Evolutionary conservation across 2,888 invertebrate species (phyloP).

Genomic region (Vesta saturnalis): DNA sequence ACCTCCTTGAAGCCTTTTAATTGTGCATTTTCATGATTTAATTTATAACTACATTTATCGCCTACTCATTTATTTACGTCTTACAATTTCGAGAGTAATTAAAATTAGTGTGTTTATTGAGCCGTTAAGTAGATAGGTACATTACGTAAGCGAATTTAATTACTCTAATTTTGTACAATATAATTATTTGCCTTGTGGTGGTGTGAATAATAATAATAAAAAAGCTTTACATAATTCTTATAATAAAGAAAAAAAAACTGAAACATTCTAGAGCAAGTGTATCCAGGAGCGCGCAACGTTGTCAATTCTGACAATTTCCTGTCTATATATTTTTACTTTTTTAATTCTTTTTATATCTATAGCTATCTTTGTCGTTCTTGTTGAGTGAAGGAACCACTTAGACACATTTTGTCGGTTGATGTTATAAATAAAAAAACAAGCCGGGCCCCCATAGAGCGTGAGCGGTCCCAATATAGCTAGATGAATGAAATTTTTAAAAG

Average conservation of each 20-base stretch:
- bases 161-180: background rate
- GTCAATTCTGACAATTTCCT: constrained; percentile 35
- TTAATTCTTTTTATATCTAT: constrained; percentile 4
- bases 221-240: background rate
- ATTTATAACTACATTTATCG: background rate
- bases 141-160: background rate
- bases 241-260: constrained; percentile 2
- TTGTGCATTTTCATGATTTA: too few species aligned
- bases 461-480: constrained; percentile 24
- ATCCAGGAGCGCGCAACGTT: constrained; percentile 26
- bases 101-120: background rate
- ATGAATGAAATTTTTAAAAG: constrained; percentile 23
- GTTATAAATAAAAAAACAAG: constrained; percentile 28
- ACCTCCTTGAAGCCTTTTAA: too few species aligned
- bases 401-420: constrained; percentile 29
- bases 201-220: background rate
- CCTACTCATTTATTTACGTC: background rate
- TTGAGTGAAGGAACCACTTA: constrained; percentile 28
- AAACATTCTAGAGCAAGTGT: constrained; percentile 32
- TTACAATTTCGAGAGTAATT: background rate
- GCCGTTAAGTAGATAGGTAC: background rate
- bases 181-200: background rate
- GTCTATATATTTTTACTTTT: constrained; percentile 27
- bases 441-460: constrained; percentile 19
- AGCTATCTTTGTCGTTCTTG: constrained; percentile 25